Evolutionary conservation across 2,113 vertebrate species (phyloP).

Genomic region (Rhinogobius similis): DNA sequence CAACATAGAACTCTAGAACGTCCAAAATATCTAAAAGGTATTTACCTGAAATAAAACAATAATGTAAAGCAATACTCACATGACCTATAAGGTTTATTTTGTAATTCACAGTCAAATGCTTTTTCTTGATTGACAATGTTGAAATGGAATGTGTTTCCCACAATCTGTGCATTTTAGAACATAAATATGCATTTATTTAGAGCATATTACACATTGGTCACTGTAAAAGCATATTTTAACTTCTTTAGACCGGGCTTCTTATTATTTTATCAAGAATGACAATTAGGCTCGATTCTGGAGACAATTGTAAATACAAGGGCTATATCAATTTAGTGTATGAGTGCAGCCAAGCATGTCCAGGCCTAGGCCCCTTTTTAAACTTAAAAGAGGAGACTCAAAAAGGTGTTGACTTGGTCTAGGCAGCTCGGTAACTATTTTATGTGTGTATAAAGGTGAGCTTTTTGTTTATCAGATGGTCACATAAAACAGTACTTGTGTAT

Average conservation of each 20-base stretch:
- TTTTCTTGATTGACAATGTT: not conserved
- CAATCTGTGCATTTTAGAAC: not conserved
- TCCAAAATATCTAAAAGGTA: too few species aligned
- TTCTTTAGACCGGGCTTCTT: not conserved
- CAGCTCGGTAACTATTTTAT: too few species aligned
- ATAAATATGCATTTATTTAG: not conserved
- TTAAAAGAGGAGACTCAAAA: too few species aligned
- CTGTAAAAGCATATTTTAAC: not conserved
- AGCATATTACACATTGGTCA: not conserved
- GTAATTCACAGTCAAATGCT: not conserved
- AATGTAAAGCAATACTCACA: too few species aligned
- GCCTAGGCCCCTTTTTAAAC: too few species aligned
- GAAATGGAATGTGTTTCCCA: conserved; percentile 1
- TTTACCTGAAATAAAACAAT: not conserved
- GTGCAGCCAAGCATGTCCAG: too few species aligned
- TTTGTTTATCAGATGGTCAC: not conserved
- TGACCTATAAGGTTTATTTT: not conserved
- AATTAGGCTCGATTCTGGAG: not conserved
- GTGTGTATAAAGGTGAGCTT: not conserved
- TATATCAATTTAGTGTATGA: not conserved
- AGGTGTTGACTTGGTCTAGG: too few species aligned
- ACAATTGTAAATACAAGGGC: too few species aligned
- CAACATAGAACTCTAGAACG: too few species aligned
- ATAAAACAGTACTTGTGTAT: not conserved
- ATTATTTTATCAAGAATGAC: too few species aligned